Base-by-base conservation (phyloP, 1,140 invertebrate species). In the Drosophila yakuba region DNA sequence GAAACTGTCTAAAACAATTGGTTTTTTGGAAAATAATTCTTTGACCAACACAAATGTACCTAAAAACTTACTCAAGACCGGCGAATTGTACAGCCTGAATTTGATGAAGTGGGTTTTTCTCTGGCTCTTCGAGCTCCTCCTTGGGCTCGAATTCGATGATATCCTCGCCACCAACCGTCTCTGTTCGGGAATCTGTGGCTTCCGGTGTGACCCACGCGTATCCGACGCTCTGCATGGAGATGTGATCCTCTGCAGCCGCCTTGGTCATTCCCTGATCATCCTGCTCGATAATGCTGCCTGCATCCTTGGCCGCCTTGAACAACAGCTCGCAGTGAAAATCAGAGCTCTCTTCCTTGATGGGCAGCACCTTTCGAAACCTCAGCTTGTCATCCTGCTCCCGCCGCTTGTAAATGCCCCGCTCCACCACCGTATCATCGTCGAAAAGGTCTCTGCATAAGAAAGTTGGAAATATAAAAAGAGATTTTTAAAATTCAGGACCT, bases 121-220 rank as follows among this genome's bases (percentile, higher is more conserved):
- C 47, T 28, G 20, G 14, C 12, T 48, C 23, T 4, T 48, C 47
- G 1, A 14, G 14, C 14, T 48, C 47, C 8, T 48, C 23, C 47
- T 48, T 48, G 2, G 47, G 47, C 5, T 48, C 47, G 7, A 28
- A 48, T 8, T 48, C 47, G 23, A 48, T 48, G 47, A 48, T 48
- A n/a, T 48, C 47, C 14, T 48, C 47, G 23, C 14, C 47, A 14
- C 23, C 25, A n/a, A 48, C 47, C 8, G 47, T 48, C 8, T 48
- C 47, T 14, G 44, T 47, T 48, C 47, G 23, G 2, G 47, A 28
- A 2, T n/a, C 7, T 7, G 47, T n/a, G 25, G 17, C 12, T 2
- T 48, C 47, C 14, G 20, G 23, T 1, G 12, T 15, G 14, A 48
- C 20, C 47, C 47, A 48, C 6, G 47, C 47, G n/a, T 48, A 48